Conservation (phyloP, 2,113 vertebrate genomes). For the Cyprinodon tularosa region DNA sequence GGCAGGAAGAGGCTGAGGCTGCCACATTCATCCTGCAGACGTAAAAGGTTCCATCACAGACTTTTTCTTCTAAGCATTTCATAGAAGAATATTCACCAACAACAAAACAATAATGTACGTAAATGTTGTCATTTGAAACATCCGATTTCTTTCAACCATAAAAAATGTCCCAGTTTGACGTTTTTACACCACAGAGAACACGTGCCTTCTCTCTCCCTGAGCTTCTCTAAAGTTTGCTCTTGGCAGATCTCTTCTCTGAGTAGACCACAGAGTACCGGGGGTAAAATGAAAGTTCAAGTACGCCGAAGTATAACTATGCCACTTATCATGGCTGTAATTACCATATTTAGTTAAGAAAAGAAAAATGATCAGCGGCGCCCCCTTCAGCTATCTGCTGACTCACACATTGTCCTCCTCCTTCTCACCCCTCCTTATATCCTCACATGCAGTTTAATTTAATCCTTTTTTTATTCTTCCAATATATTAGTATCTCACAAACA, state of each 20-base stretch:
- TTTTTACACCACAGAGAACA: background rate
- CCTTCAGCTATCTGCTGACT: slow-evolving; percentile 51
- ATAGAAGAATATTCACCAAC: background rate
- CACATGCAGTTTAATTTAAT: slow-evolving; percentile 34
- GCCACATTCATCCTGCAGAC: too few relatives aligned
- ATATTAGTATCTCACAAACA: slow-evolving; percentile 35
- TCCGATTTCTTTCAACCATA: background rate
- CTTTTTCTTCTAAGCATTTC: background rate
- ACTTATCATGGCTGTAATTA: slow-evolving; percentile 52
- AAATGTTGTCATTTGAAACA: background rate
- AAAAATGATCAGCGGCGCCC: slow-evolving; percentile 36
- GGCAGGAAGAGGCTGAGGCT: too few relatives aligned
- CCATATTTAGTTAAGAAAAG: slow-evolving; percentile 53
- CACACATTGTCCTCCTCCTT: slow-evolving; percentile 26
- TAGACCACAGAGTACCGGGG: slow-evolving; percentile 2
- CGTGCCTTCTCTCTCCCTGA: background rate
- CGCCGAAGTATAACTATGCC: slow-evolving; percentile 3
- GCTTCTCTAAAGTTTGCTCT: background rate
- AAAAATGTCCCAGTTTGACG: background rate
- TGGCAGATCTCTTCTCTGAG: background rate
- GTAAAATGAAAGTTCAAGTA: slow-evolving; percentile 10
- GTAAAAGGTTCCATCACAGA: too few relatives aligned
- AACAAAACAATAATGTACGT: background rate
- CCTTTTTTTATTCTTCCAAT: slow-evolving; percentile 29
- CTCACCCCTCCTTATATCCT: slow-evolving; percentile 13